A percentile compares a stretch with the other conserved stretches of the same genome.
Conservation (phyloP, 2,113 vertebrate genomes). For the Pluvialis apricaria region DNA sequence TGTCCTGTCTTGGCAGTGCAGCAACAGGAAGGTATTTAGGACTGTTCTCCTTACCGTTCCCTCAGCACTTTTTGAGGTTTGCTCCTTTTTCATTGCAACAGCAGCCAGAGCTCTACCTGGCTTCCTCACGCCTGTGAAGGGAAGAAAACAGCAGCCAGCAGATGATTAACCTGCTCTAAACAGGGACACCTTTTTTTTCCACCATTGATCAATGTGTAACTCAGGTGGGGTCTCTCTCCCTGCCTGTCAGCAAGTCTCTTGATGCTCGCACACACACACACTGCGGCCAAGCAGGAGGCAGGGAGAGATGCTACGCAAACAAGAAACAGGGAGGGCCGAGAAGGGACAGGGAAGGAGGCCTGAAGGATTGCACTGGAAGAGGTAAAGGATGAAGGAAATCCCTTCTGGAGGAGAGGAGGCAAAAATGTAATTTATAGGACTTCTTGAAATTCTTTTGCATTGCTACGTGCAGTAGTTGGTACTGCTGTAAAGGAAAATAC, state of each 20-base stretch:
- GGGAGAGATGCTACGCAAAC: neutral
- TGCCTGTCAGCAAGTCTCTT: too few relatives aligned
- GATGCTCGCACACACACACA: too few relatives aligned
- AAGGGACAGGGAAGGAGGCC: neutral
- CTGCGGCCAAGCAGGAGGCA: neutral
- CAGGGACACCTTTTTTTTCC: neutral
- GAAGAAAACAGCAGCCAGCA: neutral
- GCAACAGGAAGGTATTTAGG: neutral
- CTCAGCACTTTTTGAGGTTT: neutral
- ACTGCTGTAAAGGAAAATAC: neutral
- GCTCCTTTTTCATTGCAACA: neutral
- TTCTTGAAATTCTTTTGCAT: neutral
- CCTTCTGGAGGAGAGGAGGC: neutral
- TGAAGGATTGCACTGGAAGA: neutral
- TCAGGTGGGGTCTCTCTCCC: neutral
- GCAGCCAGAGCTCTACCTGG: neutral
- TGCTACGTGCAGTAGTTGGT: neutral
- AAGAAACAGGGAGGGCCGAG: neutral
- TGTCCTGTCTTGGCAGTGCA: neutral
- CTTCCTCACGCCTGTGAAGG: neutral
- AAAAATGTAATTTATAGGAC: neutral
- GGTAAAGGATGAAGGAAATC: neutral
- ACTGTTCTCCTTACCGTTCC: neutral
- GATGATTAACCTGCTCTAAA: neutral
- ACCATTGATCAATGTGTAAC: rapidly evolving